These are phyloP conservation scores for Barypeithes pellucidus DNA, from an alignment of 2,888 invertebrate genomes.

Conservation along the genomic window DNA sequence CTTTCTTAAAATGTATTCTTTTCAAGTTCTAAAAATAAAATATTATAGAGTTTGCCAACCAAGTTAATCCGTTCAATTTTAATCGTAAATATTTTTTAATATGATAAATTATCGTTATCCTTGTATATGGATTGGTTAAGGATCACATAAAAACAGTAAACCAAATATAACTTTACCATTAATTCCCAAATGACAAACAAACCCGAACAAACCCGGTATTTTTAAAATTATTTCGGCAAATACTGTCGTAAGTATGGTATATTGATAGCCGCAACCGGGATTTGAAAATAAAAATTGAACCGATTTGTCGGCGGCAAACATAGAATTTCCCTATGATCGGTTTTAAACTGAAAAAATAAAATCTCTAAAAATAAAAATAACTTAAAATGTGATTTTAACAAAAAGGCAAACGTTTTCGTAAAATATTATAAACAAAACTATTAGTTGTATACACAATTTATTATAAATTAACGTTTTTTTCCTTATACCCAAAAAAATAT, in stretches of 20 bases:
- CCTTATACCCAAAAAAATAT: slow-evolving; percentile 38
- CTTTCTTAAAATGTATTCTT: slow-evolving; percentile 33
- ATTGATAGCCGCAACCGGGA: no score
- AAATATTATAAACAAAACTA: slow-evolving; percentile 53
- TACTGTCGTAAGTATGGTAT: no score
- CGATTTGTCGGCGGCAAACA: background rate
- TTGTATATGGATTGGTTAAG: no score
- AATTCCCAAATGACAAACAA: no score
- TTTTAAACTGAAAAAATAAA: slow-evolving; percentile 35
- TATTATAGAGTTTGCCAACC: background rate
- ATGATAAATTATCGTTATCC: no score
- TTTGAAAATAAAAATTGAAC: background rate
- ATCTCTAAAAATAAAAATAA: slow-evolving; percentile 33
- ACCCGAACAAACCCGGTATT: no score
- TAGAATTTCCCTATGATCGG: background rate
- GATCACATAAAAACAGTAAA: no score
- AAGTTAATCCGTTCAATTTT: background rate
- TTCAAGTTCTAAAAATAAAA: slow-evolving; percentile 31
- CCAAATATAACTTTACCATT: no score
- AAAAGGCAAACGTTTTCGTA: slow-evolving; percentile 58
- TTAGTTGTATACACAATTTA: slow-evolving; percentile 39
- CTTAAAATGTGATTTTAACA: slow-evolving; percentile 28
- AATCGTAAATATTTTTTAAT: background rate
- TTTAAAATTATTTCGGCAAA: no score
- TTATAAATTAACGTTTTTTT: slow-evolving; percentile 27